Percentiles rank a stretch among this genome's conserved stretches.
These are phyloP conservation scores for Theretra japonica DNA, from an alignment of 2,888 invertebrate genomes.

Conservation along the genomic window DNA sequence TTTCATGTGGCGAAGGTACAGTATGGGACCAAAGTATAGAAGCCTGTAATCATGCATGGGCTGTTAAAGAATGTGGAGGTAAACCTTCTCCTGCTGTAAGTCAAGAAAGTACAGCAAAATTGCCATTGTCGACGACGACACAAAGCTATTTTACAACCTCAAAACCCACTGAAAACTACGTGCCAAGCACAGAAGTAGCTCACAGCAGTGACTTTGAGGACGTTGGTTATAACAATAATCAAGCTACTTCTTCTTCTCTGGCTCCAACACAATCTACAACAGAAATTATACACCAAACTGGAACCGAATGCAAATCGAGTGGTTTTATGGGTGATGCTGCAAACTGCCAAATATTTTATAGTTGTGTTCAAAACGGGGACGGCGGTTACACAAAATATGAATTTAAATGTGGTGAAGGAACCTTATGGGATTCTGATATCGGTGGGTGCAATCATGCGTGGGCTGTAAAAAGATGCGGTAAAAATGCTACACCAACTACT, in stretches of 20 bases:
- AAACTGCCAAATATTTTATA: slow-evolving; percentile 83
- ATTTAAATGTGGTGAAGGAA: slow-evolving; percentile 83
- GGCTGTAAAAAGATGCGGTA: slow-evolving; percentile 46
- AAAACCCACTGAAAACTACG: slow-evolving; percentile 39
- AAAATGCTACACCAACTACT: slow-evolving; percentile 36
- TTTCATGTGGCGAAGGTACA: slow-evolving; percentile 85
- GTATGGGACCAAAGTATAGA: slow-evolving; percentile 85
- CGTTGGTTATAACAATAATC: slow-evolving; percentile 48
- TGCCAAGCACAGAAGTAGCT: slow-evolving; percentile 35
- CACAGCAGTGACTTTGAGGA: slow-evolving; percentile 44
- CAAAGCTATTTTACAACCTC: slow-evolving; percentile 40
- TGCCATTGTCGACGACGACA: slow-evolving; percentile 40
- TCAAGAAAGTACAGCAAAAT: slow-evolving; percentile 36
- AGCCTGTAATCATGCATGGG: slow-evolving; percentile 85
- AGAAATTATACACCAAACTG: slow-evolving; percentile 21
- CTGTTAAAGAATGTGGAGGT: slow-evolving; percentile 60
- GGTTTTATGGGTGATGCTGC: slow-evolving; percentile 34
- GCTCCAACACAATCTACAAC: slow-evolving; percentile 40
- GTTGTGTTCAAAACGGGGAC: slow-evolving; percentile 83
- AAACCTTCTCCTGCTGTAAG: slow-evolving; percentile 40
- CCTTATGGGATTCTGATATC: slow-evolving; percentile 84
- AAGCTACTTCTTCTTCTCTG: slow-evolving; percentile 37
- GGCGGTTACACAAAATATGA: slow-evolving; percentile 76
- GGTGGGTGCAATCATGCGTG: slow-evolving; percentile 84
- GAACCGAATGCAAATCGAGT: slow-evolving; percentile 37